These are phyloP conservation scores for Ranitomeya imitator DNA, from an alignment of 2,113 vertebrate species.

Conservation along the genomic window DNA sequence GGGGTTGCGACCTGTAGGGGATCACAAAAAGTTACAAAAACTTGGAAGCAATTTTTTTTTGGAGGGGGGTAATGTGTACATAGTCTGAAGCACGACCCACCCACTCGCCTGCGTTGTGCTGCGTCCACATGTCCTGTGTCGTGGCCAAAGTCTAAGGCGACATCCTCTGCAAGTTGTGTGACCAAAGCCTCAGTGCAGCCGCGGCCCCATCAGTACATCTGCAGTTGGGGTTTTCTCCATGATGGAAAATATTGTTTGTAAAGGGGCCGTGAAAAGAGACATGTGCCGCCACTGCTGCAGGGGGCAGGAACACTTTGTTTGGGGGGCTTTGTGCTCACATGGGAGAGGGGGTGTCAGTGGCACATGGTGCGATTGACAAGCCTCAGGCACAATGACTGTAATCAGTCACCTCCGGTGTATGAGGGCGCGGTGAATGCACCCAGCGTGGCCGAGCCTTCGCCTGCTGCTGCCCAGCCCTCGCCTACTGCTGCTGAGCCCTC, in stretches of 20 bases:
- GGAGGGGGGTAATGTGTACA: too few relatives aligned
- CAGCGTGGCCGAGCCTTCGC: not conserved
- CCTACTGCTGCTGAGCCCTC: too few relatives aligned
- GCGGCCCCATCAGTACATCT: not conserved
- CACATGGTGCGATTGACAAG: conserved; percentile 14
- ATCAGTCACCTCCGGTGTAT: not conserved
- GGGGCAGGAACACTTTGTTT: not conserved
- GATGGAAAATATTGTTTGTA: not conserved
- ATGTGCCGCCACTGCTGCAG: not conserved
- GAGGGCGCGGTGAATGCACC: not conserved
- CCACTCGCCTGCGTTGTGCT: too few relatives aligned
- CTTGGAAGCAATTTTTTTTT: too few relatives aligned
- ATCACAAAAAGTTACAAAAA: too few relatives aligned
- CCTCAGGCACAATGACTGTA: conserved; percentile 7
- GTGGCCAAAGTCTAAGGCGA: too few relatives aligned
- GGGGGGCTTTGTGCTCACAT: conserved; percentile 1
- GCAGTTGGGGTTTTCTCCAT: not conserved
- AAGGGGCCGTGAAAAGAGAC: not conserved
- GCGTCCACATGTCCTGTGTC: too few relatives aligned
- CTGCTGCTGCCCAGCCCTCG: not conserved
- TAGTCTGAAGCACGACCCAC: too few relatives aligned
- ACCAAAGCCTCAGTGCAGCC: too few relatives aligned
- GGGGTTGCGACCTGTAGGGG: too few relatives aligned
- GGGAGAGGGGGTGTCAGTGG: not conserved
- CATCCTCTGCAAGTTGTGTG: too few relatives aligned